These are phyloP conservation scores for Zeugodacus cucurbitae DNA, from an alignment of 1,140 invertebrate species.

Conservation along the genomic window DNA sequence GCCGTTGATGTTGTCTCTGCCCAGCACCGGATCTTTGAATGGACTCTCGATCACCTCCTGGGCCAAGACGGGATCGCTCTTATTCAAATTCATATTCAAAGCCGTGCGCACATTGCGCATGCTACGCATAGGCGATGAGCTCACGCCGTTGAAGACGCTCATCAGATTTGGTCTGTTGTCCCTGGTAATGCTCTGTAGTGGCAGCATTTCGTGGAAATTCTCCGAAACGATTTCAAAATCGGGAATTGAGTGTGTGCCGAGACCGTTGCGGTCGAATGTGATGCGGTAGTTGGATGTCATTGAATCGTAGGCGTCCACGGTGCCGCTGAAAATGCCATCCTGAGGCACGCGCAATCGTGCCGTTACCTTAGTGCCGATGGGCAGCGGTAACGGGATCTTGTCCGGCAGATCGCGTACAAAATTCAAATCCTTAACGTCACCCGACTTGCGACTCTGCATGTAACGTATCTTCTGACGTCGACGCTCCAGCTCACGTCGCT, in stretches of 20 bases:
- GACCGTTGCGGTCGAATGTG: constrained; percentile 91
- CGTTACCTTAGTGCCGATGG: constrained; percentile 97
- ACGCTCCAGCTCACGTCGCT: constrained; percentile 87
- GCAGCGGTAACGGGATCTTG: constrained; percentile 95
- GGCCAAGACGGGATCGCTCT: constrained; percentile 70
- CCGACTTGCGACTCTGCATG: constrained; percentile 92
- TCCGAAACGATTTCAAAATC: constrained; percentile 97
- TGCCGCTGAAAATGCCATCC: constrained; percentile 96
- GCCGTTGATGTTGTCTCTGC: constrained; percentile 74
- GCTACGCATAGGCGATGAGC: constrained; percentile 41
- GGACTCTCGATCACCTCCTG: constrained; percentile 63
- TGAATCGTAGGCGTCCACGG: constrained; percentile 97
- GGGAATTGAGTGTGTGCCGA: constrained; percentile 96
- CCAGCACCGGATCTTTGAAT: constrained; percentile 48
- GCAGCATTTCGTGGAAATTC: constrained; percentile 90
- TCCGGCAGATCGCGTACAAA: constrained; percentile 88
- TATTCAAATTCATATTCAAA: constrained; percentile 60
- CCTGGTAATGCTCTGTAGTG: constrained; percentile 86
- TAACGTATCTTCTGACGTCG: constrained; percentile 93
- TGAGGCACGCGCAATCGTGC: constrained; percentile 91
- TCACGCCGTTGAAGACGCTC: constrained; percentile 58
- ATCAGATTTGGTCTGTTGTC: constrained; percentile 78
- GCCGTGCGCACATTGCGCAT: constrained; percentile 55
- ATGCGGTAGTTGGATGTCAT: constrained; percentile 97
- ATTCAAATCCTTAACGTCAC: constrained; percentile 73